A percentile compares a stretch with the other conserved stretches of the same genome.
phyloP scores from a whole-genome alignment of 2,113 vertebrate genomes.

The Pitta sordida region DNA sequence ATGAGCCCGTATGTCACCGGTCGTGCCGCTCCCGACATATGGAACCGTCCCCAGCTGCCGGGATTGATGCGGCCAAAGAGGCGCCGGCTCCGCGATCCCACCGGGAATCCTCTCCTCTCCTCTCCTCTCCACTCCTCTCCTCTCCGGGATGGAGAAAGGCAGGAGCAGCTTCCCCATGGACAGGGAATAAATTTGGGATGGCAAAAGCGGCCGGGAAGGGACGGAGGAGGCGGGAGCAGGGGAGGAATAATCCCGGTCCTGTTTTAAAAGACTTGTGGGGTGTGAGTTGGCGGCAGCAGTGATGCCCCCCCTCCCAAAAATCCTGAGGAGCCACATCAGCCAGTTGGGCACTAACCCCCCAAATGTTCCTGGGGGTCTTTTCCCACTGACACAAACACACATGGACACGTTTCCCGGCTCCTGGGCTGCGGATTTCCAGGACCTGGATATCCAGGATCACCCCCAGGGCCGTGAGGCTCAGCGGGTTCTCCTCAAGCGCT shows the following conservation, averaged over 20 bases:
- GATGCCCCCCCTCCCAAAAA: too few relatives aligned
- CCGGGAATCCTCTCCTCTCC: background rate
- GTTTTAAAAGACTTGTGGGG: accelerated
- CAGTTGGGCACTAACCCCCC: background rate
- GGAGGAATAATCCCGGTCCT: background rate
- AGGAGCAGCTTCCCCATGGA: too few relatives aligned
- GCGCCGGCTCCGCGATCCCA: background rate
- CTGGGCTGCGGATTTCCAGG: accelerated
- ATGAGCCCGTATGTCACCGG: slow-evolving; percentile 53
- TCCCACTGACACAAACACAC: background rate
- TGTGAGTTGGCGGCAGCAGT: accelerated
- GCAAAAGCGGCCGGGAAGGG: background rate
- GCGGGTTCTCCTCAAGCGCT: background rate
- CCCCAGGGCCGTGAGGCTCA: accelerated
- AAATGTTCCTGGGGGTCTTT: accelerated
- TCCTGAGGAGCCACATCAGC: accelerated
- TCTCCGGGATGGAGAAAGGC: too few relatives aligned
- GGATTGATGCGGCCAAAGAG: background rate
- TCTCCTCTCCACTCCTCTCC: background rate
- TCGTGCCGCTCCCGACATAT: slow-evolving; percentile 40
- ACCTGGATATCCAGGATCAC: accelerated
- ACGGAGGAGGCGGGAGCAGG: background rate
- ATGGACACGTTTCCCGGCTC: background rate
- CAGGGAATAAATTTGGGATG: background rate
- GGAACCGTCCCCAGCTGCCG: slow-evolving; percentile 56